Percentiles rank a stretch among this genome's conserved stretches.
phyloP scores from a whole-genome alignment of 2,797 vertebrate species.

The Lutjanus campechanus region DNA sequence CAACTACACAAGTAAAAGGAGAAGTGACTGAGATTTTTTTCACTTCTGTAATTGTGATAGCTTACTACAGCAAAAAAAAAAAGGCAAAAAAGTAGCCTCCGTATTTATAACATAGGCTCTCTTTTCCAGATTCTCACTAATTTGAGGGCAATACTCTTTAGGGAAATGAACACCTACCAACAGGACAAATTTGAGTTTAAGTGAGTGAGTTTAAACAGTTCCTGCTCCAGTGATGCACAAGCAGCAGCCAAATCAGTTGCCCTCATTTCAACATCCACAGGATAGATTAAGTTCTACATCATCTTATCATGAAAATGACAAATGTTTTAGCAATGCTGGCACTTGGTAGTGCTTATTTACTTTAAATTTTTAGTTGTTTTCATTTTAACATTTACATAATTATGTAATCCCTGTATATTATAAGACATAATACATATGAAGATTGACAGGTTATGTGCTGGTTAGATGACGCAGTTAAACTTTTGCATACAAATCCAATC shows the following conservation, averaged over 20 bases:
- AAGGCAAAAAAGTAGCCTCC: neutral
- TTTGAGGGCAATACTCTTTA: neutral
- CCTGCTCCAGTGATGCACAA: neutral
- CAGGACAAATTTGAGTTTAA: neutral
- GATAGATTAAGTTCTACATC: neutral
- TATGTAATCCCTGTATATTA: neutral
- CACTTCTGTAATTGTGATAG: neutral
- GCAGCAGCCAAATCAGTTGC: neutral
- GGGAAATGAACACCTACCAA: neutral
- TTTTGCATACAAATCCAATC: neutral
- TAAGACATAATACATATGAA: neutral
- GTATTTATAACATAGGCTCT: neutral
- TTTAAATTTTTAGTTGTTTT: neutral
- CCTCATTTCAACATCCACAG: neutral
- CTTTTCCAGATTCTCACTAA: neutral
- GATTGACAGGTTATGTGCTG: neutral
- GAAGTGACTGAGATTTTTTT: neutral
- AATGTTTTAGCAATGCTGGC: neutral
- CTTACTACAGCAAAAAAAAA: conserved; percentile 13
- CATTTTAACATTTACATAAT: neutral
- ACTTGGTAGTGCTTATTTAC: neutral
- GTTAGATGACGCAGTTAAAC: neutral
- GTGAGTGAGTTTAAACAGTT: neutral
- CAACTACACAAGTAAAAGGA: neutral
- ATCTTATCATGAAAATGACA: neutral